A percentile compares a stretch with the other conserved stretches of the same genome.
phyloP scores from a whole-genome alignment of 2,113 vertebrate species.

The Pseudopodoces humilis region DNA sequence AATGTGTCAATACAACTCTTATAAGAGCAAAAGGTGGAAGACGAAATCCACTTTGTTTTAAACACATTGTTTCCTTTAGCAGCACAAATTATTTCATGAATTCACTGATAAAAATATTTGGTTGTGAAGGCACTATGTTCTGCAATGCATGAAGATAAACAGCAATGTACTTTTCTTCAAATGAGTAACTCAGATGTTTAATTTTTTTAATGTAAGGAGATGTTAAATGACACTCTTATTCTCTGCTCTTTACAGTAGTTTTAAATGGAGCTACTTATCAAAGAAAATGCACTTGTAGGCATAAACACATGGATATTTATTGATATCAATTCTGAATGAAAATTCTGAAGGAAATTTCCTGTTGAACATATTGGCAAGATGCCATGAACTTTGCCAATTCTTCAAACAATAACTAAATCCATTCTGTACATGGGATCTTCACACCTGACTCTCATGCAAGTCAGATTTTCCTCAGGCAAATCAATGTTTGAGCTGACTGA shows the following conservation, averaged over 20 bases:
- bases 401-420: neutral
- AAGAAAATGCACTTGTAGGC: neutral
- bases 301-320: accelerated
- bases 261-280: neutral
- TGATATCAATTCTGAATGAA: too few species aligned
- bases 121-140: neutral
- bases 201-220: neutral
- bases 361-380: neutral
- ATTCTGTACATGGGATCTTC: neutral
- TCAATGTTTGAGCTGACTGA: neutral
- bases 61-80: neutral
- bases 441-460: neutral
- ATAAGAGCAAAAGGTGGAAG: neutral
- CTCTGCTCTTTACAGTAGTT: neutral
- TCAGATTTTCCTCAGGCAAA: neutral
- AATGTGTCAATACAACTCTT: neutral
- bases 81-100: neutral
- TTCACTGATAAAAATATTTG: neutral
- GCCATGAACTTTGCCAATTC: neutral
- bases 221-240: neutral
- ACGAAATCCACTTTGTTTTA: neutral
- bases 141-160: neutral
- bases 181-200: neutral
- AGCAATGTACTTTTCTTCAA: neutral
- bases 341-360: neutral